Evolutionary conservation across 2,888 invertebrate genomes (phyloP).

Genomic region (Sminthurides aquaticus): DNA sequence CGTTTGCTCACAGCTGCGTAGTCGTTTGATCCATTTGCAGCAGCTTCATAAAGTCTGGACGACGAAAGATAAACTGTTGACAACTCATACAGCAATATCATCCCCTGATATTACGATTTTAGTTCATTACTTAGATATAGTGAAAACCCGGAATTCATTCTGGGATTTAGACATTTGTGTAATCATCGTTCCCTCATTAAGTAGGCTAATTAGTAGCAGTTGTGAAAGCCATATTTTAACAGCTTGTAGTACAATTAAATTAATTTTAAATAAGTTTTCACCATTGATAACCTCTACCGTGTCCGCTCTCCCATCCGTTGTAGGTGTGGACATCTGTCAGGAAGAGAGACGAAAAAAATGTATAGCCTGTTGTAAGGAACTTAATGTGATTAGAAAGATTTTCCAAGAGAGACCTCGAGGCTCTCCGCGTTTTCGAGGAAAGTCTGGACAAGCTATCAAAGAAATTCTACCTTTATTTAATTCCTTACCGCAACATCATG

Average conservation of each 20-base stretch:
- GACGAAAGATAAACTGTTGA: not conserved
- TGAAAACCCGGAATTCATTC: not conserved
- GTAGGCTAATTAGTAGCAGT: not conserved
- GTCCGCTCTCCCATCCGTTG: not conserved
- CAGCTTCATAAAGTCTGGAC: not conserved
- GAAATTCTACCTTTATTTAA: not conserved
- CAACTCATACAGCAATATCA: not conserved
- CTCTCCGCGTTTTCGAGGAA: not conserved
- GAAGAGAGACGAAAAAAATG: not conserved
- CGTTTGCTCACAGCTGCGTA: not conserved
- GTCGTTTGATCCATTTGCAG: not conserved
- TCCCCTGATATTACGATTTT: not conserved
- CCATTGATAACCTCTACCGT: not conserved
- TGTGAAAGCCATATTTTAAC: not conserved
- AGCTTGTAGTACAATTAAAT: not conserved
- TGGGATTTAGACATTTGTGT: not conserved
- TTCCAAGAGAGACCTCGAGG: not conserved
- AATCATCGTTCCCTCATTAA: not conserved
- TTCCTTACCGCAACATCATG: no score
- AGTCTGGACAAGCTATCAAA: not conserved
- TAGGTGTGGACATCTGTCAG: not conserved
- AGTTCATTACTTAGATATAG: not conserved
- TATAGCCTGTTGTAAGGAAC: not conserved
- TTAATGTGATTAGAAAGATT: not conserved
- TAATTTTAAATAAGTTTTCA: not conserved